A percentile compares a stretch with the other conserved stretches of the same genome.
Evolutionary conservation across 2,113 vertebrate species (phyloP).

Genomic region (Puffinus mauretanicus): DNA sequence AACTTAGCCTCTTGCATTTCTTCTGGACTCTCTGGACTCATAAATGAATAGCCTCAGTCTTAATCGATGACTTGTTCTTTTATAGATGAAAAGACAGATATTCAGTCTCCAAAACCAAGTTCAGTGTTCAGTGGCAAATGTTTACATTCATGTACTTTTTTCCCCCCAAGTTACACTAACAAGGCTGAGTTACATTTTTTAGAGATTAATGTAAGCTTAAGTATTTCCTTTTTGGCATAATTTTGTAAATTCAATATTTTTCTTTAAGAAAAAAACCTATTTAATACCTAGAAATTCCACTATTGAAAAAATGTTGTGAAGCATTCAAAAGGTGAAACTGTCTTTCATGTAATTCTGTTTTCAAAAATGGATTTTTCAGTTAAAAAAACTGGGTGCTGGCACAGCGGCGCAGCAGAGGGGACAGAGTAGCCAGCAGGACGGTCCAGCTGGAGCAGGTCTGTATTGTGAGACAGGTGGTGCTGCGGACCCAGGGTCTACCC

Average conservation of each 20-base stretch:
- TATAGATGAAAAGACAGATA: neutral
- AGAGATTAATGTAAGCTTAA: neutral
- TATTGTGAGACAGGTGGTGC: neutral
- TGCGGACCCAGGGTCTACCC: fast-evolving
- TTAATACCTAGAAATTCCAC: neutral
- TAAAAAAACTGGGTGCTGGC: neutral
- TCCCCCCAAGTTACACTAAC: neutral
- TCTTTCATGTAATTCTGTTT: neutral
- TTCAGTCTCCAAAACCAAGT: neutral
- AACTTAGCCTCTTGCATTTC: neutral
- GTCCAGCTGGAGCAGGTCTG: neutral
- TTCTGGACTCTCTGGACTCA: neutral
- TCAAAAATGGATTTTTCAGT: neutral
- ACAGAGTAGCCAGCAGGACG: fast-evolving
- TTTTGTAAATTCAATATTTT: neutral
- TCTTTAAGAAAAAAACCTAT: neutral
- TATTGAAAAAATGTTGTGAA: neutral
- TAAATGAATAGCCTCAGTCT: neutral
- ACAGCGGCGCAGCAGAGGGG: fast-evolving
- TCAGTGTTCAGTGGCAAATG: neutral
- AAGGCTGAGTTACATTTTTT: neutral
- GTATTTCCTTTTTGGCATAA: neutral
- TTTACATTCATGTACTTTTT: neutral
- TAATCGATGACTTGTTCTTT: neutral
- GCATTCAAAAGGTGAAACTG: neutral